A percentile compares a stretch with the other conserved stretches of the same genome.
Evolutionary conservation across 2,797 vertebrate genomes (phyloP).

Genomic region (Hyperoplus immaculatus): DNA sequence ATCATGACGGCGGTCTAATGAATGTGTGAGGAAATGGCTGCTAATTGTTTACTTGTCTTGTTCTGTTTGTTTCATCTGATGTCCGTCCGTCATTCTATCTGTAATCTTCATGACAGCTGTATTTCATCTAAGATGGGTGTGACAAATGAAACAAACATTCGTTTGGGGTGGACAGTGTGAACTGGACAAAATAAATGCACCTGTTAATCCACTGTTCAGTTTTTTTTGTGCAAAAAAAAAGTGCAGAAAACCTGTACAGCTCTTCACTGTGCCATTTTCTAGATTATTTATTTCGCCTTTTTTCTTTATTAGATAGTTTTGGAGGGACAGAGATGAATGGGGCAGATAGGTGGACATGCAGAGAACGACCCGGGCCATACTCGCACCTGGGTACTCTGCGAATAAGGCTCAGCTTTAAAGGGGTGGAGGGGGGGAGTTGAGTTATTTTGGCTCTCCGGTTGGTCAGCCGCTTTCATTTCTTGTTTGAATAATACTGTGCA

Average conservation of each 20-base stretch:
- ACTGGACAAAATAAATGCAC: slow-evolving; percentile 18
- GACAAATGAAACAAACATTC: slow-evolving; percentile 63
- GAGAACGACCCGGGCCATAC: no score
- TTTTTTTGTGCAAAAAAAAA: slow-evolving; percentile 3
- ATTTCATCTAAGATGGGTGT: slow-evolving; percentile 73
- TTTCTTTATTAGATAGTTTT: background rate
- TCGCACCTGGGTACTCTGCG: no score
- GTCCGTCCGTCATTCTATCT: slow-evolving; percentile 65
- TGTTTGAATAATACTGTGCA: slow-evolving; percentile 1
- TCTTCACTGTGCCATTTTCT: slow-evolving; percentile 18
- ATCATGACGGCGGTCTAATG: slow-evolving; percentile 25
- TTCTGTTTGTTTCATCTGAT: slow-evolving; percentile 72
- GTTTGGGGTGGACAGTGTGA: slow-evolving; percentile 56
- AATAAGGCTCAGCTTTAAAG: no score
- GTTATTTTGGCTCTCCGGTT: slow-evolving; percentile 11
- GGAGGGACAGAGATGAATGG: background rate
- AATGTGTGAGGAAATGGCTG: slow-evolving; percentile 82
- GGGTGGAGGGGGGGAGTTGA: background rate
- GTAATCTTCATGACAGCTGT: slow-evolving; percentile 71
- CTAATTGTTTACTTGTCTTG: slow-evolving; percentile 89
- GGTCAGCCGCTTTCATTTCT: slow-evolving; percentile 17
- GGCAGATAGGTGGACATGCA: slow-evolving; percentile 2
- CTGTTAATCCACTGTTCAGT: slow-evolving; percentile 1
- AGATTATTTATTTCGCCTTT: background rate
- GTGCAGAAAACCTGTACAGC: slow-evolving; percentile 5